Evolutionary conservation across 2,113 vertebrate species (phyloP).

Genomic region (Macaca nemestrina): DNA sequence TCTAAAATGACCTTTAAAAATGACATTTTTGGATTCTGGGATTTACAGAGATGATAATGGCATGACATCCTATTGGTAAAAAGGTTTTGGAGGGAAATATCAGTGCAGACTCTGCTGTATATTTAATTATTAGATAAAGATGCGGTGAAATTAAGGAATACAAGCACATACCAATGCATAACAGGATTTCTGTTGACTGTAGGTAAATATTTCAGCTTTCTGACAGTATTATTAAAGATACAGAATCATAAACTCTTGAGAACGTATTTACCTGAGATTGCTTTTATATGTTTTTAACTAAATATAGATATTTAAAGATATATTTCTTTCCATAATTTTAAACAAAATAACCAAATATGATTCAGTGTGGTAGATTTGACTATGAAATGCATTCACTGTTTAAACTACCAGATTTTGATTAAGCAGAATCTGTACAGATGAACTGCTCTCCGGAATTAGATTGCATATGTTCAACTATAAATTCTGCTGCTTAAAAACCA

Average conservation of each 20-base stretch:
- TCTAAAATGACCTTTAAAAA: slow-evolving; percentile 40
- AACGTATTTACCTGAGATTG: not conserved
- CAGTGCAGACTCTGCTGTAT: not conserved
- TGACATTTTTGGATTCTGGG: not conserved
- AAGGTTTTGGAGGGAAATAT: not conserved
- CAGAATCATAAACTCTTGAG: not conserved
- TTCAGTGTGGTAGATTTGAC: not conserved
- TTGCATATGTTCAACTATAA: not conserved
- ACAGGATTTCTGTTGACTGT: not conserved
- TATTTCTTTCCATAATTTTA: not conserved
- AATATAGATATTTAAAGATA: not conserved
- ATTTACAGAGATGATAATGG: not conserved
- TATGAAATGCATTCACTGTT: not conserved
- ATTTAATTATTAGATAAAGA: not conserved
- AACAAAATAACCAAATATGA: not conserved
- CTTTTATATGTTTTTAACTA: not conserved
- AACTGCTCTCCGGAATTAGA: not conserved
- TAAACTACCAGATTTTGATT: not conserved
- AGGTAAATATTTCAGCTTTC: not conserved
- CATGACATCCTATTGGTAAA: not conserved
- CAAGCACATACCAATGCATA: not conserved
- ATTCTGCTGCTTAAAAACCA: not conserved
- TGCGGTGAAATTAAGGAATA: not conserved
- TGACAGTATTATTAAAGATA: not conserved
- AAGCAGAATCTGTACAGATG: not conserved